A percentile compares a stretch with the other conserved stretches of the same genome.
These are phyloP conservation scores for Agrotis clavis DNA, from an alignment of 2,888 invertebrate species.

Conservation along the genomic window DNA sequence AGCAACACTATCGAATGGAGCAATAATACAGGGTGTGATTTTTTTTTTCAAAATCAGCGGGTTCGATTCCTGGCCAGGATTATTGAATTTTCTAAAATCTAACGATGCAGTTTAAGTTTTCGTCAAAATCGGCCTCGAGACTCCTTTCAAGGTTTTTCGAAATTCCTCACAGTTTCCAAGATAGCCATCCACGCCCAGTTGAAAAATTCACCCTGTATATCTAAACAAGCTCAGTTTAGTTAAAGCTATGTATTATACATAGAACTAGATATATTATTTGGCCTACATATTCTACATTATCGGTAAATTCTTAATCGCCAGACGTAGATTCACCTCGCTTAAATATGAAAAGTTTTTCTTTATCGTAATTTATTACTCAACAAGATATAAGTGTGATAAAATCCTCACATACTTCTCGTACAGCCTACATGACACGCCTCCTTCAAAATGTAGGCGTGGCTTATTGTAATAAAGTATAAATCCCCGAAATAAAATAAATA, in stretches of 20 bases:
- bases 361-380: conserved; percentile 59
- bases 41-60: no score
- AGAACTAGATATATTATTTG: conserved; percentile 32
- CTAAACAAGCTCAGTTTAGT: conserved; percentile 17
- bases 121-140: no score
- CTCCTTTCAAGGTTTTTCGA: no score
- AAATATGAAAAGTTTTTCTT: conserved; percentile 46
- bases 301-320: conserved; percentile 33
- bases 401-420: conserved; percentile 32
- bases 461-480: conserved; percentile 12
- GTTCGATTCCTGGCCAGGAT: no score
- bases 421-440: conserved; percentile 44
- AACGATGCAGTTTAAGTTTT: no score
- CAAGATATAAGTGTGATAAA: conserved; percentile 65
- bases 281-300: conserved; percentile 46
- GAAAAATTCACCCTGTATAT: no score
- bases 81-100: no score
- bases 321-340: conserved; percentile 18
- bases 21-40: no score
- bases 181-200: no score
- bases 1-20: no score
- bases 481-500: background rate
- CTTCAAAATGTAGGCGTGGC: conserved; percentile 43
- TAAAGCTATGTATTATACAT: conserved; percentile 4
- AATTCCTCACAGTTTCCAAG: no score